Percentiles rank a stretch among this genome's conserved stretches.
Evolutionary conservation across 2,888 invertebrate species (phyloP).

Genomic region (Nematopogon swammerdamellus): DNA sequence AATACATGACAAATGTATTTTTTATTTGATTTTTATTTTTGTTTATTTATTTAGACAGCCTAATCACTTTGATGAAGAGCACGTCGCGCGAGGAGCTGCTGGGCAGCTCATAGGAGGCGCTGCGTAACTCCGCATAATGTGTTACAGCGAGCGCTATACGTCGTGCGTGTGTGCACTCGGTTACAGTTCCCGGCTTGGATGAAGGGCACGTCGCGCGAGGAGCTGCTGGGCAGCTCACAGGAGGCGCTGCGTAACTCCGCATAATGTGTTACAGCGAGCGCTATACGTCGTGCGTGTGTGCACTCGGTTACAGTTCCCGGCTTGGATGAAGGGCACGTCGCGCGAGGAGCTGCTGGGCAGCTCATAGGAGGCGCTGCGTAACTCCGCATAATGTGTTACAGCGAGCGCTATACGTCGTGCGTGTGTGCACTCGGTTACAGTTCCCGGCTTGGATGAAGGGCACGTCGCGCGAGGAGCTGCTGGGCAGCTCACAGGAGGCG

Average conservation of each 20-base stretch:
- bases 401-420: conserved; percentile 34
- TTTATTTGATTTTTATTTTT: too few relatives aligned
- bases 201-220: conserved; percentile 47
- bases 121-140: conserved; percentile 45
- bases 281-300: conserved; percentile 29
- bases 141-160: conserved; percentile 36
- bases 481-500: conserved; percentile 44
- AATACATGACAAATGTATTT: too few relatives aligned
- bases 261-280: conserved; percentile 41
- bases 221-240: conserved; percentile 44
- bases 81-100: conserved; percentile 49
- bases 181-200: conserved; percentile 29
- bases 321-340: conserved; percentile 44
- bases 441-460: conserved; percentile 42
- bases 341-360: conserved; percentile 48
- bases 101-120: conserved; percentile 41
- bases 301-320: conserved; percentile 24
- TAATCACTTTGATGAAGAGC: conserved; percentile 43
- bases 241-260: conserved; percentile 44
- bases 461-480: conserved; percentile 47
- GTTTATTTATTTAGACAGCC: too few relatives aligned
- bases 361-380: conserved; percentile 38
- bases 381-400: too few relatives aligned
- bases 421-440: too few relatives aligned
- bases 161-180: too few relatives aligned